Base-by-base conservation (phyloP, 2,797 vertebrate genomes). In the Apogon hyalosoma region DNA sequence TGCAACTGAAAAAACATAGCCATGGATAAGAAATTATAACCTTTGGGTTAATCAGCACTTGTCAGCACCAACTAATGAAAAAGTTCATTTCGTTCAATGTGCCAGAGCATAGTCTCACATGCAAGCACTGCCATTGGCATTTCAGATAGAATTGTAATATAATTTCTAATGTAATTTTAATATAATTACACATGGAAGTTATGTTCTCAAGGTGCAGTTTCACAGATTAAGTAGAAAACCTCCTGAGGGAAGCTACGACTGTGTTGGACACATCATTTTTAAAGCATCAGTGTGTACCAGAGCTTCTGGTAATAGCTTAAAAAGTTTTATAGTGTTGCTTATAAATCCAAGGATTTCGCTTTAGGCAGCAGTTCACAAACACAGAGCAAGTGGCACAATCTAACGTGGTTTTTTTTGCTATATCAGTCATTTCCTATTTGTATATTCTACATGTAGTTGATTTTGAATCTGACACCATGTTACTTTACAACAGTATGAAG, bases 241-340 rank as follows among this genome's bases (percentile, higher is more conserved):
- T 19, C 41, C 47, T 11, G 18, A 64, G n/a, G 51, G 43, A 16
- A 48, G 43, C 40, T 50, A 6, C 11, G 53, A 50, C 41, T 78
- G 33, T 40, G 54, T 31, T 60, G 19, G 28, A 43, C 51, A 5
- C 9, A 3, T 28, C 10, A 16, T 19, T 52, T 18, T 36, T 6
- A 12, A 21, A 55, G 12, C 45, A 28, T 38, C 7, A 19, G 50
- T 52, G 49, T 21, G 11, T 59, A 18, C 2, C 16, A 21, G 4
- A 18, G 10, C 21, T n/a, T n/a, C n/a, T n/a, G n/a, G n/a, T n/a
- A n/a, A n/a, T n/a, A 24, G 2, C 21, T 24, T 24, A 2, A 24
- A 24, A 24, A 24, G 21, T 24, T 24, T 24, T 24, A 24, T 21
- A 21, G 6, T 2, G 9, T 7, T 58, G 40, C 47, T 45, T 45